These are phyloP conservation scores for Nemapogon koenigi DNA, from an alignment of 2,888 invertebrate genomes.

Conservation along the genomic window DNA sequence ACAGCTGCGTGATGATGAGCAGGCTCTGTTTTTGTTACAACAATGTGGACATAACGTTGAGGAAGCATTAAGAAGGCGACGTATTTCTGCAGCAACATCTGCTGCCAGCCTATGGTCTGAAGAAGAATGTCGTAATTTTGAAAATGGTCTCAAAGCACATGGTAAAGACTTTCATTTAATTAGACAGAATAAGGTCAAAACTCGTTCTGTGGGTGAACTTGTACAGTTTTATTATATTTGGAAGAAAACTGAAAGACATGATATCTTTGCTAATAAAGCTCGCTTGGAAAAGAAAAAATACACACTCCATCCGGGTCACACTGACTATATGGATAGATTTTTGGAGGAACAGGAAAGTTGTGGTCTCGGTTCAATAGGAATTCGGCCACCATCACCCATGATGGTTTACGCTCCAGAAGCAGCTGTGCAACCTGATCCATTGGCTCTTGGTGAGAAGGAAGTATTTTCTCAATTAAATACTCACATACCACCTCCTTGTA, in stretches of 20 bases:
- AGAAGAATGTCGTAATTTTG: constrained; percentile 96
- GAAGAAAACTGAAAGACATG: constrained; percentile 99
- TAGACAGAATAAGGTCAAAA: constrained; percentile 91
- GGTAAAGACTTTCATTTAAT: constrained; percentile 97
- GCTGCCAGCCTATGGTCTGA: constrained; percentile 93
- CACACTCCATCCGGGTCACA: constrained; percentile 88
- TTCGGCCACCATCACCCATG: constrained; percentile 71
- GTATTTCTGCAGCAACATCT: constrained; percentile 73
- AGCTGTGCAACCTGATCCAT: constrained; percentile 46
- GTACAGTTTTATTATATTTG: constrained; percentile 97
- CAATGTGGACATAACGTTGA: constrained; percentile 96
- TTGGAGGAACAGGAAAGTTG: constrained; percentile 85
- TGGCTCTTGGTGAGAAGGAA: constrained; percentile 54
- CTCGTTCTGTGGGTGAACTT: constrained; percentile 93
- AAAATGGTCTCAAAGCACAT: constrained; percentile 89
- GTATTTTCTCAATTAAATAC: constrained; percentile 54
- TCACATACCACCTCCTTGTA: constrained; percentile 37
- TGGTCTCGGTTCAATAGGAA: constrained; percentile 68
- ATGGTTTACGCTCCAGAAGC: constrained; percentile 51
- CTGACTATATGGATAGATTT: constrained; percentile 94
- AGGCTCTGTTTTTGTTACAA: constrained; percentile 87
- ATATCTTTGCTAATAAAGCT: constrained; percentile 87
- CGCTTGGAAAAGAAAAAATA: constrained; percentile 93
- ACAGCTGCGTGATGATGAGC: constrained; percentile 86
- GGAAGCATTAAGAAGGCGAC: constrained; percentile 84